phyloP scores from a whole-genome alignment of 2,113 vertebrate species.

The Donacobius atricapilla region DNA sequence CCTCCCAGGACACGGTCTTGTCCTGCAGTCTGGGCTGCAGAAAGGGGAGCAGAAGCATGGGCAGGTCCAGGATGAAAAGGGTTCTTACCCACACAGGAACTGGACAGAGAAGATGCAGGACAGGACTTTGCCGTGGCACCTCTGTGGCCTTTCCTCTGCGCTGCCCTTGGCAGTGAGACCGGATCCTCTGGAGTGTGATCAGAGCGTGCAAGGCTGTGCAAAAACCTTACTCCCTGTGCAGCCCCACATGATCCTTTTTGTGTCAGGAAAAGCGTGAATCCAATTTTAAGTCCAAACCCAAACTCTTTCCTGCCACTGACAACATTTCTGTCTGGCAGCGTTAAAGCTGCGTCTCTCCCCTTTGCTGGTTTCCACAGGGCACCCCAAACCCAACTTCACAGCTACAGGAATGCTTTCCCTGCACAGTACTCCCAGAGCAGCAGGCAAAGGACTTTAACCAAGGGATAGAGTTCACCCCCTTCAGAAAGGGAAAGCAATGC shows the following conservation, averaged over 20 bases:
- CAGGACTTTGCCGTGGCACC: accelerated
- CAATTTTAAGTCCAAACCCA: background rate
- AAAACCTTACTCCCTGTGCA: background rate
- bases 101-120: background rate
- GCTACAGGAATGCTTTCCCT: background rate
- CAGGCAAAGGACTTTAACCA: background rate
- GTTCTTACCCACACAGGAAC: accelerated
- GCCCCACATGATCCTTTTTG: background rate
- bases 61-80: background rate
- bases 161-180: background rate
- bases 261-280: background rate
- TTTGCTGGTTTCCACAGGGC: background rate
- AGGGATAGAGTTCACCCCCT: background rate
- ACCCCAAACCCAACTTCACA: background rate
- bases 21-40: background rate
- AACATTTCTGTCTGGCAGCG: accelerated
- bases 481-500: background rate
- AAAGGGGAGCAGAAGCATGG: background rate
- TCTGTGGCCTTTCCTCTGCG: background rate
- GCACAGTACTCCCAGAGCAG: background rate
- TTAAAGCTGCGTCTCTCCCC: accelerated
- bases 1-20: accelerated
- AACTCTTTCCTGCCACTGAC: background rate
- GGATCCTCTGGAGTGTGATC: background rate
- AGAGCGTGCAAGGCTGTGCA: background rate